Conservation (phyloP, 2,888 invertebrate genomes). For the Blera fallax region DNA sequence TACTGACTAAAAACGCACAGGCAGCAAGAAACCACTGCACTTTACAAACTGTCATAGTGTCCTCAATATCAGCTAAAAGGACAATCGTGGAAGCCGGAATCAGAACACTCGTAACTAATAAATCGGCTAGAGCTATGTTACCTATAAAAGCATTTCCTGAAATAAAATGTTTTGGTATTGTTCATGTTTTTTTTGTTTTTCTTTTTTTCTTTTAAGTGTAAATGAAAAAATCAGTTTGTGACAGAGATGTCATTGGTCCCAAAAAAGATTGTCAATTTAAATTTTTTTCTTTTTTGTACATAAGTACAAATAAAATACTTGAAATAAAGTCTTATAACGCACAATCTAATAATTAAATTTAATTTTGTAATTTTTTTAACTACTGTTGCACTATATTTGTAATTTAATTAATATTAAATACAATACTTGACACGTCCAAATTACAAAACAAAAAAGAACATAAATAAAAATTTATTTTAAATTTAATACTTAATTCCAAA, state of each 20-base stretch:
- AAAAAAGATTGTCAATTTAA: neutral
- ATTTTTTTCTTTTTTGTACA: neutral
- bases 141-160: constrained; percentile 87
- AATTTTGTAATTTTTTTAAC: neutral
- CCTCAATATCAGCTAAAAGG: constrained; percentile 86
- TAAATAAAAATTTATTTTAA: neutral
- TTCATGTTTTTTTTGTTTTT: constrained; percentile 8
- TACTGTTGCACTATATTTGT: constrained; percentile 44
- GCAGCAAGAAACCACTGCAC: constrained; percentile 87
- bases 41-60: constrained; percentile 84
- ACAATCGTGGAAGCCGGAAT: constrained; percentile 88
- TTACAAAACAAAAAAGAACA: too few relatives aligned
- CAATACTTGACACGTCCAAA: constrained; percentile 4
- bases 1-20: constrained; percentile 86
- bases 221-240: neutral
- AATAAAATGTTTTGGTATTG: constrained; percentile 71
- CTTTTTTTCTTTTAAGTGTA: neutral
- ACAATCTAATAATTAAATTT: constrained; percentile 17
- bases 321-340: constrained; percentile 10
- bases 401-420: neutral
- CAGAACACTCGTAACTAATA: constrained; percentile 87
- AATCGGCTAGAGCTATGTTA: constrained; percentile 88
- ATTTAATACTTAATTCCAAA: neutral
- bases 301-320: neutral
- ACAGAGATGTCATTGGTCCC: neutral